phyloP scores from a whole-genome alignment of 2,888 invertebrate genomes.

The Harpalus rufipes region DNA sequence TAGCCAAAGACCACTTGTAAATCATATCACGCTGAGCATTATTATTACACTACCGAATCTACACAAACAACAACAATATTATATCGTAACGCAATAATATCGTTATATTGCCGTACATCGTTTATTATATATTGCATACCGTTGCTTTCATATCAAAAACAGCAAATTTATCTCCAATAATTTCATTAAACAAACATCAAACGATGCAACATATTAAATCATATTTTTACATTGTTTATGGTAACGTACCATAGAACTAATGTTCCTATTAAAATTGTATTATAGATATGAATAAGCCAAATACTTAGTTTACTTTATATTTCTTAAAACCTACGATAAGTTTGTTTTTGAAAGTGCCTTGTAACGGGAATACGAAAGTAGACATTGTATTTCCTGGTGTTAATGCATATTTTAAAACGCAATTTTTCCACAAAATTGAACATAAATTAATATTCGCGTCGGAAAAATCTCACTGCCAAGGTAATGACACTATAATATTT shows the following conservation, averaged over 20 bases:
- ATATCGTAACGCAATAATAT: not conserved
- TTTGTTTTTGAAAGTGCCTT: not conserved
- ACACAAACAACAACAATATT: not conserved
- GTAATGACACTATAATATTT: not conserved
- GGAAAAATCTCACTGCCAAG: not conserved
- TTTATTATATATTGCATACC: not conserved
- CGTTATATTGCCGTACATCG: not conserved
- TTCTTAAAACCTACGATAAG: not conserved
- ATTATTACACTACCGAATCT: not conserved
- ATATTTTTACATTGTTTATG: too few species aligned
- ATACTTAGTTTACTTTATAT: not conserved
- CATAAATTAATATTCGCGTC: not conserved
- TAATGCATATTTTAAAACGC: not conserved
- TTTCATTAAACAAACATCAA: too few species aligned
- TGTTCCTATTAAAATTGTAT: not conserved
- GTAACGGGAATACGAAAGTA: not conserved
- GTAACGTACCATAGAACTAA: too few species aligned
- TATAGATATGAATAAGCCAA: not conserved
- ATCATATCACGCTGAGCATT: not conserved
- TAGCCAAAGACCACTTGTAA: not conserved
- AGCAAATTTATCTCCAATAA: not conserved
- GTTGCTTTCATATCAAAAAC: not conserved
- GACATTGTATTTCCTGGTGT: not conserved
- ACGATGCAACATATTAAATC: too few species aligned
- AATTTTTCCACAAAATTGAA: conserved; percentile 6